Conservation (phyloP, 1,140 invertebrate species). For the Oedothorax gibbosus region DNA sequence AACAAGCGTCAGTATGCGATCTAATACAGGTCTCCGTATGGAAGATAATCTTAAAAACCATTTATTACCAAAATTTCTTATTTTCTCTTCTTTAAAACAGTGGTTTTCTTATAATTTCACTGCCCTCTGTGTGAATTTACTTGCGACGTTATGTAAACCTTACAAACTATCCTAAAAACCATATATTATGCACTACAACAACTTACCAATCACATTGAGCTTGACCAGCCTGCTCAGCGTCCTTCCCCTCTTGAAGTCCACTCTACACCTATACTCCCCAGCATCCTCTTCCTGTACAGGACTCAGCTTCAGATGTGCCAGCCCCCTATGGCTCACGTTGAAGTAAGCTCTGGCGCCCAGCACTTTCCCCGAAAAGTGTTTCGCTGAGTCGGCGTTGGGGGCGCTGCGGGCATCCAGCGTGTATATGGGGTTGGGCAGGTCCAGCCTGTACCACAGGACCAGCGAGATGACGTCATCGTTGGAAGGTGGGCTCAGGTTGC, state of each 20-base stretch:
- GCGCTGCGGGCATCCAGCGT: constrained; percentile 63
- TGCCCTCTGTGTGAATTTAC: too few relatives aligned
- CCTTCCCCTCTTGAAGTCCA: constrained; percentile 90
- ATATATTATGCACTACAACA: neutral
- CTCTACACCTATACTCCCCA: constrained; percentile 85
- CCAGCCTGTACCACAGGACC: constrained; percentile 90
- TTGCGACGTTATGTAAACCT: too few relatives aligned
- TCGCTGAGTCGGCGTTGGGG: constrained; percentile 43
- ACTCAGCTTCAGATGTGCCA: constrained; percentile 82
- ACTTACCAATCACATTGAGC: constrained; percentile 90
- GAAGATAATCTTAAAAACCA: too few relatives aligned
- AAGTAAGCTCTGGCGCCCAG: constrained; percentile 61
- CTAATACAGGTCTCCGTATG: too few relatives aligned
- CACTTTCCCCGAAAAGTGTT: constrained; percentile 62
- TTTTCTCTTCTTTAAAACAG: too few relatives aligned
- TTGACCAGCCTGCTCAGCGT: constrained; percentile 90
- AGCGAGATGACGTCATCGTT: constrained; percentile 87
- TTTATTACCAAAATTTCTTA: too few relatives aligned
- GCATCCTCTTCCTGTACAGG: constrained; percentile 84
- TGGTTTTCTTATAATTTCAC: too few relatives aligned
- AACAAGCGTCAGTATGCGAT: too few relatives aligned
- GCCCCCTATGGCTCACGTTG: constrained; percentile 46
- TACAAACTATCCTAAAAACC: too few relatives aligned
- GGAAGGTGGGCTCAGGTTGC: constrained; percentile 81
- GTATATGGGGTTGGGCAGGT: constrained; percentile 85